These are phyloP conservation scores for Athene noctua DNA, from an alignment of 2,113 vertebrate species.

Conservation along the genomic window DNA sequence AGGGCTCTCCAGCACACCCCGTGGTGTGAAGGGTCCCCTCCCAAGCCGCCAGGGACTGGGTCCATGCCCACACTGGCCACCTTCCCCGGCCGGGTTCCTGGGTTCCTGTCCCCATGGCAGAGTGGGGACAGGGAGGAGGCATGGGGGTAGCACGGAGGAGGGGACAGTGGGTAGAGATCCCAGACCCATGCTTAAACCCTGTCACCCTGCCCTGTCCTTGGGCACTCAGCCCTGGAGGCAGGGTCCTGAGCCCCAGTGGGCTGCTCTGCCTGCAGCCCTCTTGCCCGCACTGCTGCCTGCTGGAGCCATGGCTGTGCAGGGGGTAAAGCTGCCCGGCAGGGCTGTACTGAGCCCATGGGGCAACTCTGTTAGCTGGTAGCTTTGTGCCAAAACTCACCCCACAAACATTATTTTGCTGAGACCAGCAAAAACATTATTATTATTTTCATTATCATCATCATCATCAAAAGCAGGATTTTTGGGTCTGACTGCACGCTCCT, in stretches of 20 bases:
- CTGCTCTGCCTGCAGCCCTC: background rate
- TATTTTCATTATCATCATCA: too few relatives aligned
- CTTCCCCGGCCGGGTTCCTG: background rate
- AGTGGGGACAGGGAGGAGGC: background rate
- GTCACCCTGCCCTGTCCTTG: background rate
- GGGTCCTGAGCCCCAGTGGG: background rate
- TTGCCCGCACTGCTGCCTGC: background rate
- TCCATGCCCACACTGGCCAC: background rate
- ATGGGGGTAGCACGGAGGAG: background rate
- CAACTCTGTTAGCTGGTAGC: background rate
- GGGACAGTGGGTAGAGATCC: background rate
- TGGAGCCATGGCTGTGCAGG: fast-evolving
- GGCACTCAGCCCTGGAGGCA: background rate
- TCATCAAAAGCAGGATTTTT: background rate
- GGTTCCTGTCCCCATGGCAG: background rate
- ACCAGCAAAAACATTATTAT: background rate
- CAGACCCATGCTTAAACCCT: background rate
- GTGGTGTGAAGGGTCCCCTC: background rate
- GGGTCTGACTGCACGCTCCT: fast-evolving
- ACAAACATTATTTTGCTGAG: background rate
- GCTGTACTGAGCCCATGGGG: background rate
- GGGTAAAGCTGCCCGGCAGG: background rate
- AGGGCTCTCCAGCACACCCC: background rate
- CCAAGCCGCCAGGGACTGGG: background rate
- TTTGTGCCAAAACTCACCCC: background rate